Percentiles rank a stretch among this genome's conserved stretches.
Evolutionary conservation across 2,888 invertebrate species (phyloP).

Genomic region (Elegia similella): DNA sequence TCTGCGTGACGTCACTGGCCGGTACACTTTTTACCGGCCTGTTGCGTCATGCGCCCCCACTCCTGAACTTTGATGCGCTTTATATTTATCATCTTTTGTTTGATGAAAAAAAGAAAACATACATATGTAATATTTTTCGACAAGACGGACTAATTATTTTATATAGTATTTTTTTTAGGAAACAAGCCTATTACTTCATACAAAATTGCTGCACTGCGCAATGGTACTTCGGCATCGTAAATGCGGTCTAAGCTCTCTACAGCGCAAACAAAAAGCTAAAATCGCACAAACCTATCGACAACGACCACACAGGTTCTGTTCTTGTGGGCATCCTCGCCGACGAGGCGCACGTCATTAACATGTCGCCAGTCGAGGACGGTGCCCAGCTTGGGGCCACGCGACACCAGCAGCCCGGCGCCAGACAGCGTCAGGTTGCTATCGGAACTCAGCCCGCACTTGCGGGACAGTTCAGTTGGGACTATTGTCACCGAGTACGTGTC

Average conservation of each 20-base stretch:
- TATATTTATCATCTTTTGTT: too few relatives aligned
- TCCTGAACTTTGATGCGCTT: too few relatives aligned
- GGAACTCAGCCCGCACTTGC: conserved; percentile 81
- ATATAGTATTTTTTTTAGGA: too few relatives aligned
- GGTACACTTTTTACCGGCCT: too few relatives aligned
- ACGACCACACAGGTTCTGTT: conserved; percentile 82
- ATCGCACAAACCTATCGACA: conserved; percentile 80
- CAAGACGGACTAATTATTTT: too few relatives aligned
- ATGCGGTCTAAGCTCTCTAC: neutral
- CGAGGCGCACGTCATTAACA: conserved; percentile 79
- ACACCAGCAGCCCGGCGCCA: conserved; percentile 78
- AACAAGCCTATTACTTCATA: too few relatives aligned
- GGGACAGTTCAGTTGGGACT: conserved; percentile 83
- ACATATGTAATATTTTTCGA: too few relatives aligned
- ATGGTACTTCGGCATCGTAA: too few relatives aligned
- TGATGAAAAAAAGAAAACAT: too few relatives aligned
- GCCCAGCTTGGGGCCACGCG: conserved; percentile 71
- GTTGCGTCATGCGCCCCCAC: too few relatives aligned
- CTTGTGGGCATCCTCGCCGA: conserved; percentile 76
- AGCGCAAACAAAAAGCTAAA: conserved; percentile 23
- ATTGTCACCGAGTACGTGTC: conserved; percentile 82
- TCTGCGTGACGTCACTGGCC: too few relatives aligned
- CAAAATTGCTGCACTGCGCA: too few relatives aligned
- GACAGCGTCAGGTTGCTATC: conserved; percentile 82
- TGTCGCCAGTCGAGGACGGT: conserved; percentile 83